Base-by-base conservation (phyloP, 1,140 invertebrate species). In the Mya arenaria region DNA sequence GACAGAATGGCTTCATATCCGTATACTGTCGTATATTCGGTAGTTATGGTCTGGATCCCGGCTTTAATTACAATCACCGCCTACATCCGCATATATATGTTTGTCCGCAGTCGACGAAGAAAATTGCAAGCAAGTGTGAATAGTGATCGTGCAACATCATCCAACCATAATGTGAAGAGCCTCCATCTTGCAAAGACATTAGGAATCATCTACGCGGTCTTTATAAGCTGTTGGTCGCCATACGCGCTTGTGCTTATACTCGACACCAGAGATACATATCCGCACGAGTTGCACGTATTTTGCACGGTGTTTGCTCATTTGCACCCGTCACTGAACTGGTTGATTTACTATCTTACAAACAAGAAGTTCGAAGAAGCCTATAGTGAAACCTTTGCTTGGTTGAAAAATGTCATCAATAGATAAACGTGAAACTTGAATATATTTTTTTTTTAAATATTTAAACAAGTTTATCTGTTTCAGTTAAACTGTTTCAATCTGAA, bases 11-110 rank as follows among this genome's bases (percentile, higher is more conserved):
- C 86, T 10, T 88, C 84, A 8, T 86, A 74, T 77, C 83, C 85
- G 2, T 91, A 89, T 68, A 89, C 88, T 4, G 81, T 91, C 0
- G 85, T 89, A n/a, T 89, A 90, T 78, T 85, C 85, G 0, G 68
- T 86, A 5, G 74, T 88, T 4, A 65, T 87, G 6, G 88, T 90
- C 8, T 87, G 85, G 78, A 75, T 89, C 4, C 90, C 90, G 1
- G 68, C 89, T n/a, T 13, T 86, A 0, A 52, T 89, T 15, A 87
- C 83, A 23, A 80, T 84, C 4, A 56, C 89, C 44, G 88, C 86
- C 32, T 90, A 91, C 68, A 13, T 87, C 15, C 83, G 75, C 32
- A 89, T 90, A 13, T 91, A 86, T 66, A 37, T 79, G 13, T 83
- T 58, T 56, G 87, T 90, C 10, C 56, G 28, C 10, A 62, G 52